phyloP scores from a whole-genome alignment of 1,140 invertebrate genomes.

The Microplitis mediator region DNA sequence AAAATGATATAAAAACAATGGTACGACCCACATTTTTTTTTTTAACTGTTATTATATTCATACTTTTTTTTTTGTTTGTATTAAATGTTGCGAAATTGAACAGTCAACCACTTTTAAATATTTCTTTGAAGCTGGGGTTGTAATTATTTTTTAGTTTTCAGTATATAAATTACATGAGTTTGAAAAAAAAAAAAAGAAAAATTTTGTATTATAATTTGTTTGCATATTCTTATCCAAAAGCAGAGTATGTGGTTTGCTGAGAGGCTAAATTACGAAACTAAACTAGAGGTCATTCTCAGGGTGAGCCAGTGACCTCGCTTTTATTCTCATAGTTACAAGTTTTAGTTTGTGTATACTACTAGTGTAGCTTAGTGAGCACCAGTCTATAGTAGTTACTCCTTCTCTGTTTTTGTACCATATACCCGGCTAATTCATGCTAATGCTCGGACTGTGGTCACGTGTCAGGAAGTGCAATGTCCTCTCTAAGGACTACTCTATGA shows the following conservation, averaged over 20 bases:
- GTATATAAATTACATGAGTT: too few relatives aligned
- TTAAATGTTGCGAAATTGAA: too few relatives aligned
- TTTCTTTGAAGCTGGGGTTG: too few relatives aligned
- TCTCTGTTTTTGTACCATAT: constrained; percentile 1
- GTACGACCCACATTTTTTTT: too few relatives aligned
- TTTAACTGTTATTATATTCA: too few relatives aligned
- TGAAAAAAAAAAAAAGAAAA: not conserved
- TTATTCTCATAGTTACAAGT: not conserved
- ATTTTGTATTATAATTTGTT: not conserved
- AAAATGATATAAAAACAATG: too few relatives aligned
- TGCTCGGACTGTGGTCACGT: constrained; percentile 37
- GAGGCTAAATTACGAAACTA: constrained; percentile 11
- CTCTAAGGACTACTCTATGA: not conserved
- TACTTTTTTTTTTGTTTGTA: too few relatives aligned
- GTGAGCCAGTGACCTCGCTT: constrained; percentile 10
- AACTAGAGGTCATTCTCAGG: constrained; percentile 8
- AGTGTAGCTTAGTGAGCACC: not conserved
- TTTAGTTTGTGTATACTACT: not conserved
- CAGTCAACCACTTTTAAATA: too few relatives aligned
- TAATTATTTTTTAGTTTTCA: too few relatives aligned
- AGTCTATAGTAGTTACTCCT: not conserved
- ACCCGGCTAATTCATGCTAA: constrained; percentile 49
- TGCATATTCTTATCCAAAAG: not conserved
- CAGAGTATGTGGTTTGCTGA: too few relatives aligned
- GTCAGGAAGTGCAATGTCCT: constrained; percentile 46